phyloP scores from a whole-genome alignment of 2,888 invertebrate genomes.

The Epinotia nisella region DNA sequence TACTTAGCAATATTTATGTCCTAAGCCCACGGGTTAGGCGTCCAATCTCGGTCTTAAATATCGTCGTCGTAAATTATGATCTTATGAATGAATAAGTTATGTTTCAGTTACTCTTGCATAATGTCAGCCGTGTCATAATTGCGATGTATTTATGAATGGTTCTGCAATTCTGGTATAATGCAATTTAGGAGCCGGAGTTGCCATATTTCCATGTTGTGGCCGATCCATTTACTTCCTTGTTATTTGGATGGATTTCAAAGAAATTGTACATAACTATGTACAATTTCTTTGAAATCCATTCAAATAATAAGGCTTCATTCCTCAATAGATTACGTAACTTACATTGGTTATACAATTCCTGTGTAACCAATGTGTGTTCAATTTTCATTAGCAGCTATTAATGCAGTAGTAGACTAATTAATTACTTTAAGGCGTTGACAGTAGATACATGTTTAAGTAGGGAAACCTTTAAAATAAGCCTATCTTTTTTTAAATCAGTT shows the following conservation, averaged over 20 bases:
- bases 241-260: not conserved
- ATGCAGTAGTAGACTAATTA: too few species aligned
- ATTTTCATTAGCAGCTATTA: too few species aligned
- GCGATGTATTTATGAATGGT: constrained; percentile 43
- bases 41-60: constrained; percentile 39
- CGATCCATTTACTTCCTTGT: constrained; percentile 1
- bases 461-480: too few species aligned
- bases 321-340: too few species aligned
- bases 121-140: constrained; percentile 40
- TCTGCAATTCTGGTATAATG: constrained; percentile 32
- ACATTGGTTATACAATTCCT: too few species aligned
- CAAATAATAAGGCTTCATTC: too few species aligned
- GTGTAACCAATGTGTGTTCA: too few species aligned
- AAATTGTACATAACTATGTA: not conserved
- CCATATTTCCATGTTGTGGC: constrained; percentile 19
- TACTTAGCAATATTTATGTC: constrained; percentile 43
- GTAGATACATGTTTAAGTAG: too few species aligned
- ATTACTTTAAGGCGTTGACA: too few species aligned
- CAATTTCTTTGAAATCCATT: too few species aligned
- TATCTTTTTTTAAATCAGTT: too few species aligned
- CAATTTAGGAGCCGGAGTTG: constrained; percentile 25
- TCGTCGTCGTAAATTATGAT: constrained; percentile 36
- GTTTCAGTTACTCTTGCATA: constrained; percentile 42
- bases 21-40: constrained; percentile 43
- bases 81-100: constrained; percentile 45